phyloP scores from a whole-genome alignment of 2,113 vertebrate genomes.

The Psephotus haematonotus region DNA sequence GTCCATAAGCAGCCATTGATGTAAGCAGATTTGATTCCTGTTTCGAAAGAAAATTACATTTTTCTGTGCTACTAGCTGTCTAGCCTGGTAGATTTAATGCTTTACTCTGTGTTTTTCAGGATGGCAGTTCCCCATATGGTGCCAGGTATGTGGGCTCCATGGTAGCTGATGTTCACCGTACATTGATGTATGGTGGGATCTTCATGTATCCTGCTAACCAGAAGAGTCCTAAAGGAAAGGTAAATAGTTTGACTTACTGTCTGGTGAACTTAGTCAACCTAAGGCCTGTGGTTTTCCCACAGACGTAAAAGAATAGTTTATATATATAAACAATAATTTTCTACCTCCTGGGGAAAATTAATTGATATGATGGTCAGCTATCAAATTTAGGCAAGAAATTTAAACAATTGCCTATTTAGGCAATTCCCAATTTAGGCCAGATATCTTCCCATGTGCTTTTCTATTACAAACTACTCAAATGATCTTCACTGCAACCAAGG shows the following conservation, averaged over 20 bases:
- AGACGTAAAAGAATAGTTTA: background rate
- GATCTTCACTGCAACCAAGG: background rate
- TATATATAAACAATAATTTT: background rate
- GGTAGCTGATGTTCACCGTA: constrained; percentile 96
- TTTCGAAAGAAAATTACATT: background rate
- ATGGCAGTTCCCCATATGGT: constrained; percentile 87
- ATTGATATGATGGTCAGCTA: background rate
- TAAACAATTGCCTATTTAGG: background rate
- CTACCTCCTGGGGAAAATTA: background rate
- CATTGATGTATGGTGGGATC: constrained; percentile 94
- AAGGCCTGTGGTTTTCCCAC: background rate
- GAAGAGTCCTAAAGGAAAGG: constrained; percentile 98
- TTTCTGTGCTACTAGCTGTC: background rate
- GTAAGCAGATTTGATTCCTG: background rate
- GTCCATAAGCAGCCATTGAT: background rate
- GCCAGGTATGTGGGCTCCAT: constrained; percentile 95
- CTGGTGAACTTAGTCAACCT: constrained; percentile 55
- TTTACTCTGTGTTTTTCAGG: constrained; percentile 70
- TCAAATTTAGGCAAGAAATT: background rate
- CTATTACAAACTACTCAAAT: background rate
- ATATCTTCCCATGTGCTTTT: background rate
- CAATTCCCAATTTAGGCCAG: background rate
- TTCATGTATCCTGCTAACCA: constrained; percentile 95
- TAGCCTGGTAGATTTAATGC: background rate
- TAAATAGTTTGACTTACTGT: constrained; percentile 48